phyloP scores from a whole-genome alignment of 2,888 invertebrate genomes.

The Smittia aterrima region DNA sequence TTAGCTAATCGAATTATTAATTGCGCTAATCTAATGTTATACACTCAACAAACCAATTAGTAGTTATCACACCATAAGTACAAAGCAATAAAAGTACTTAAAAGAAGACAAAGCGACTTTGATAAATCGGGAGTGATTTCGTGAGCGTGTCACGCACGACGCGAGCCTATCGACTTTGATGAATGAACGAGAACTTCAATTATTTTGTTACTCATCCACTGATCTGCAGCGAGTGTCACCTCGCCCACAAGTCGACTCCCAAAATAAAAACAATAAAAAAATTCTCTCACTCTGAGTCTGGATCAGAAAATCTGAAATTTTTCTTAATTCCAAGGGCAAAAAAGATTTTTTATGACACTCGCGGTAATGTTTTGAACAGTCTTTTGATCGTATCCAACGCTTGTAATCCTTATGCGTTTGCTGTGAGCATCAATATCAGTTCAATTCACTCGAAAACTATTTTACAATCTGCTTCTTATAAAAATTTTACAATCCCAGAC shows the following conservation, averaged over 20 bases:
- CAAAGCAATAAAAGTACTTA: constrained; percentile 1
- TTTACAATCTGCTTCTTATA: no score
- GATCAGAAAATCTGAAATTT: neutral
- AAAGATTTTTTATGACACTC: neutral
- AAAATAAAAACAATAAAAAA: constrained; percentile 24
- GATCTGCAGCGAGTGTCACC: constrained; percentile 4
- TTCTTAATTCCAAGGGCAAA: constrained; percentile 7
- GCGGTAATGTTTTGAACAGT: neutral
- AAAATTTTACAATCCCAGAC: neutral
- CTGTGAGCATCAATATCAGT: neutral
- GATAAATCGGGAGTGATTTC: neutral
- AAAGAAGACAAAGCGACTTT: constrained; percentile 5
- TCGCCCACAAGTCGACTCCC: constrained; percentile 5
- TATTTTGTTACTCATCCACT: neutral
- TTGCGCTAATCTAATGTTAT: constrained; percentile 22
- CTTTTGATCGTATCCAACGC: neutral
- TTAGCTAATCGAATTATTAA: neutral
- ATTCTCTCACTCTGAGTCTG: neutral
- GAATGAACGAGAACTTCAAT: neutral
- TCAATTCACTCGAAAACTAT: neutral
- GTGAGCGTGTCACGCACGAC: constrained; percentile 5
- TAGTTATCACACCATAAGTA: neutral
- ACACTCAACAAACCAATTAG: constrained; percentile 4
- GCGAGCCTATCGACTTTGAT: neutral
- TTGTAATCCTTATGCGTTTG: neutral